Conservation (phyloP, 2,113 vertebrate genomes). For the Cheirogaleus medius region DNA sequence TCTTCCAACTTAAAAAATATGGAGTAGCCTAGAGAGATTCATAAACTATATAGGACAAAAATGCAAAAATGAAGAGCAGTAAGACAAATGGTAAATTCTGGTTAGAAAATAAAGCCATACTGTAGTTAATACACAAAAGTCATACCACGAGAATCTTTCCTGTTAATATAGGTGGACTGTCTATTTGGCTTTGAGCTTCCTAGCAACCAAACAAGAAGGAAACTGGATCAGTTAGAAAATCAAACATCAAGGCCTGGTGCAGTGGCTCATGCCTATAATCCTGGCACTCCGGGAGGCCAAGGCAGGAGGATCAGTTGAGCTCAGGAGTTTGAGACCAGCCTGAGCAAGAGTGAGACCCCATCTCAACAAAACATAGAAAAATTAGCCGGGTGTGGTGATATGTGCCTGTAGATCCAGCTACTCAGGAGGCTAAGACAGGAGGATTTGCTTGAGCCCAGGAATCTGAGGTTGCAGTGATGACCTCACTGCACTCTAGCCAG, state of each 20-base stretch:
- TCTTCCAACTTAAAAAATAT: background rate
- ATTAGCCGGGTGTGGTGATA: no score
- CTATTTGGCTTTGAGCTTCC: background rate
- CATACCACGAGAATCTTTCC: background rate
- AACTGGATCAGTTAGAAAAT: background rate
- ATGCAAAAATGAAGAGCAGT: background rate
- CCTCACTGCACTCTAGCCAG: no score
- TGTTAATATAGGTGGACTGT: background rate
- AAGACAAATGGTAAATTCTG: background rate
- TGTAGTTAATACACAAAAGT: background rate
- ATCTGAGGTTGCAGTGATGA: no score
- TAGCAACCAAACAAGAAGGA: background rate
- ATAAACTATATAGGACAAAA: background rate
- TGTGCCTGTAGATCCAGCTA: no score
- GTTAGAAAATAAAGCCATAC: background rate
- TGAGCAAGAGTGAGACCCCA: no score
- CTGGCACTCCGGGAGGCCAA: no score
- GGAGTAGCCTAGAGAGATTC: background rate
- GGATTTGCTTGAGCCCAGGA: no score
- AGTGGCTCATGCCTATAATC: no score
- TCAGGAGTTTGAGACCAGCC: no score
- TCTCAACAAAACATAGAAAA: no score
- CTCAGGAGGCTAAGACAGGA: no score
- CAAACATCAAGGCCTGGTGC: background rate
- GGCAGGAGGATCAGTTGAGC: no score